Evolutionary conservation across 2,888 invertebrate species (phyloP).

Genomic region (Galerucella calmariensis): DNA sequence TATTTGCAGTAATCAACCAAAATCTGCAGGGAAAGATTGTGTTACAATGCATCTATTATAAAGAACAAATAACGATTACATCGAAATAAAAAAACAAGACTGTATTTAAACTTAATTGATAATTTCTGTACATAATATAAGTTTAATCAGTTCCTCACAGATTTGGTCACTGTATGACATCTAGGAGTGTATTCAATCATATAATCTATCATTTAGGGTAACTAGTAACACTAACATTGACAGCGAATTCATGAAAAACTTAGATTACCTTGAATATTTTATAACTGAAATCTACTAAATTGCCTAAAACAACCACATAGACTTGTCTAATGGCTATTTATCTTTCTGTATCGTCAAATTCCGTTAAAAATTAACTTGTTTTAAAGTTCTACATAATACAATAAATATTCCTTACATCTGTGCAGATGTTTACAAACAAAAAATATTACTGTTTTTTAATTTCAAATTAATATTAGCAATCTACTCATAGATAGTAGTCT

Average conservation of each 20-base stretch:
- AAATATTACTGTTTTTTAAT: too few species aligned
- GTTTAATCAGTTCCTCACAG: neutral
- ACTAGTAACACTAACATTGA: neutral
- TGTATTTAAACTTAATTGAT: neutral
- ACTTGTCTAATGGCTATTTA: neutral
- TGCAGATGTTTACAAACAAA: too few species aligned
- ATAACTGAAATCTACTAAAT: neutral
- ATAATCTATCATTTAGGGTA: neutral
- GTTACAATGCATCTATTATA: neutral
- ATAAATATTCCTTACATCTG: neutral
- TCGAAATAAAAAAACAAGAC: neutral
- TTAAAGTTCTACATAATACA: neutral
- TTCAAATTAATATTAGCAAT: too few species aligned
- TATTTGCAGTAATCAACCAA: neutral
- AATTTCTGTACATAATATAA: conserved; percentile 4
- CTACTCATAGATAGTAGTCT: too few species aligned
- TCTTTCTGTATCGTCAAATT: neutral
- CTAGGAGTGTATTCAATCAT: neutral
- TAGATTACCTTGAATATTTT: neutral
- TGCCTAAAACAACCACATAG: neutral
- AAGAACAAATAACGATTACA: neutral
- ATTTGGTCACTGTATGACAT: neutral
- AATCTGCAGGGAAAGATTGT: neutral
- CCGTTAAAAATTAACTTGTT: neutral
- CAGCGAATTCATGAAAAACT: neutral